Percentiles rank a stretch among this genome's conserved stretches.
Evolutionary conservation across 2,888 invertebrate species (phyloP).

Genomic region (Siphlonurus alternatus): DNA sequence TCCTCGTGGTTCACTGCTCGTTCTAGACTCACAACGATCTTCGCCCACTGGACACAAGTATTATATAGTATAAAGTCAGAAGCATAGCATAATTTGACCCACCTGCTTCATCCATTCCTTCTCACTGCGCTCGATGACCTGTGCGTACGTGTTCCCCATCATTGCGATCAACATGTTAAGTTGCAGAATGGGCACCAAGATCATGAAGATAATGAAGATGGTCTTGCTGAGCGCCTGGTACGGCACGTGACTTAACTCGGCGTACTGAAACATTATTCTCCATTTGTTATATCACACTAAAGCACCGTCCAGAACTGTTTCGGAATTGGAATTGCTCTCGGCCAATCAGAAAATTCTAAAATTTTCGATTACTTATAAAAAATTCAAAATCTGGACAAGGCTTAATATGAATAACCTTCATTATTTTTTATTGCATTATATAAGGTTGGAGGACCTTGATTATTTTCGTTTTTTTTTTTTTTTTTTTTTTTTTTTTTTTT

Average conservation of each 20-base stretch:
- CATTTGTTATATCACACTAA: too few relatives aligned
- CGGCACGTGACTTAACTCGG: conserved; percentile 73
- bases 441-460: too few relatives aligned
- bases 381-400: too few relatives aligned
- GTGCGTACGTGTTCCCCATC: conserved; percentile 99
- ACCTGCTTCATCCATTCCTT: conserved; percentile 97
- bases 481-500: too few relatives aligned
- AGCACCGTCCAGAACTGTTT: too few relatives aligned
- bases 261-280: conserved; percentile 75
- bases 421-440: too few relatives aligned
- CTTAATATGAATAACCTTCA: too few relatives aligned
- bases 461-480: too few relatives aligned
- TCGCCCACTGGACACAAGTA: conserved; percentile 63
- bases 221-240: conserved; percentile 87
- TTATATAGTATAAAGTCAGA: not conserved
- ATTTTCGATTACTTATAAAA: too few relatives aligned
- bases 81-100: conserved; percentile 9
- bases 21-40: conserved; percentile 93
- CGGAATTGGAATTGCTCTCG: too few relatives aligned
- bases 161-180: conserved; percentile 98
- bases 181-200: conserved; percentile 88
- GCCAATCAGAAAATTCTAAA: too few relatives aligned
- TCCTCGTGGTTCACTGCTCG: conserved; percentile 81
- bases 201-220: conserved; percentile 96
- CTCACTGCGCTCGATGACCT: conserved; percentile 94